Conservation (phyloP, 2,797 vertebrate genomes). For the Dromococcyx pavoninus region DNA sequence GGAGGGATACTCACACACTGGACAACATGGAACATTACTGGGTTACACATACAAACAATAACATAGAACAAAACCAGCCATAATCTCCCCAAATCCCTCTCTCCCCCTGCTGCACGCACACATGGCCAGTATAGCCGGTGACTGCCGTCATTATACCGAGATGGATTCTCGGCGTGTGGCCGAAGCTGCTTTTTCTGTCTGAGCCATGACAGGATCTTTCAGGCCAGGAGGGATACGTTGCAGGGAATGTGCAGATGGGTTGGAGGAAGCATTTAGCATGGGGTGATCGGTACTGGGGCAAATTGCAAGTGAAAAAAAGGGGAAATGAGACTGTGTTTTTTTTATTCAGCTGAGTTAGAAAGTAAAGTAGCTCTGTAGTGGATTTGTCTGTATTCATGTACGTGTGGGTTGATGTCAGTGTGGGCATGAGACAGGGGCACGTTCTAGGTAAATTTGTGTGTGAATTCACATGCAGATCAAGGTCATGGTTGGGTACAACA, state of each 20-base stretch:
- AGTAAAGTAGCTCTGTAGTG: background rate
- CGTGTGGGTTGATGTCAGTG: background rate
- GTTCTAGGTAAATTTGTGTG: background rate
- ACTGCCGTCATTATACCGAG: background rate
- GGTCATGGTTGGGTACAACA: background rate
- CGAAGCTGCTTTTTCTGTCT: slow-evolving; percentile 4
- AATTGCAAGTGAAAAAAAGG: background rate
- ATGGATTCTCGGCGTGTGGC: background rate
- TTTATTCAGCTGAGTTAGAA: background rate
- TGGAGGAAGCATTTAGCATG: background rate
- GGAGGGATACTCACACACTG: background rate
- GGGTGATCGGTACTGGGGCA: background rate
- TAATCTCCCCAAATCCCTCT: background rate
- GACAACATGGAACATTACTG: background rate
- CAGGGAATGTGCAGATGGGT: background rate
- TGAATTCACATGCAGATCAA: slow-evolving; percentile 13
- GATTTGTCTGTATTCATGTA: background rate
- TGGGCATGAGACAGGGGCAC: background rate
- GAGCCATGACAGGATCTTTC: slow-evolving; percentile 13
- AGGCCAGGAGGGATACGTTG: background rate
- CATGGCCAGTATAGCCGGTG: background rate
- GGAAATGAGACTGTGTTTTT: background rate
- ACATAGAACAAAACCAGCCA: background rate
- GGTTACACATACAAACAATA: background rate
- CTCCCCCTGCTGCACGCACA: background rate